phyloP scores from a whole-genome alignment of 2,113 vertebrate genomes.

The Pituophis catenifer region DNA sequence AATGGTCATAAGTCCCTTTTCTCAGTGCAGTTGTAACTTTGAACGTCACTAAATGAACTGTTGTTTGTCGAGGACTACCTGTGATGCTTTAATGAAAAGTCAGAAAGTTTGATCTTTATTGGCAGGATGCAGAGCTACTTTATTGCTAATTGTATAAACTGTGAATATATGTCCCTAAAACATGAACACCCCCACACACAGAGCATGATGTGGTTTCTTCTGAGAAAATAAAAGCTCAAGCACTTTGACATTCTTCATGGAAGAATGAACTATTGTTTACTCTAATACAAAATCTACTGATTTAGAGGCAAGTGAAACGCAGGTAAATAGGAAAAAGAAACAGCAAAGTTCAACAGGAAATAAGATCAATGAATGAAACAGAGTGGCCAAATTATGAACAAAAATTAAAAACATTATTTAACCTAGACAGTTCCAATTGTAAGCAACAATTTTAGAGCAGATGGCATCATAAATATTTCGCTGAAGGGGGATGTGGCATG shows the following conservation, averaged over 20 bases:
- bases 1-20: too few species aligned
- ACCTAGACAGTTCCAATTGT: neutral
- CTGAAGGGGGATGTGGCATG: neutral
- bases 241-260: neutral
- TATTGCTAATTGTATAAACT: neutral
- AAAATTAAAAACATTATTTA: neutral
- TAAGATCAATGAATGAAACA: neutral
- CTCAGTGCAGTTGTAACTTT: too few species aligned
- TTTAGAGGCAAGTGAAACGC: neutral
- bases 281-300: neutral
- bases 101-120: neutral
- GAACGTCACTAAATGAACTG: too few species aligned
- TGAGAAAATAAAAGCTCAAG: neutral
- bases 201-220: neutral
- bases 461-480: constrained; percentile 7
- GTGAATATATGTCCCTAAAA: neutral
- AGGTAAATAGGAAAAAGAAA: neutral
- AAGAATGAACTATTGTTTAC: neutral
- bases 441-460: neutral
- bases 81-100: neutral
- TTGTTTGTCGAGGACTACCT: too few species aligned
- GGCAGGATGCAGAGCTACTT: neutral
- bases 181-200: neutral
- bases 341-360: neutral
- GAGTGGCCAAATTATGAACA: constrained; percentile 1